These are phyloP conservation scores for Syngnathus rostellatus DNA, from an alignment of 2,797 vertebrate species.

Conservation along the genomic window DNA sequence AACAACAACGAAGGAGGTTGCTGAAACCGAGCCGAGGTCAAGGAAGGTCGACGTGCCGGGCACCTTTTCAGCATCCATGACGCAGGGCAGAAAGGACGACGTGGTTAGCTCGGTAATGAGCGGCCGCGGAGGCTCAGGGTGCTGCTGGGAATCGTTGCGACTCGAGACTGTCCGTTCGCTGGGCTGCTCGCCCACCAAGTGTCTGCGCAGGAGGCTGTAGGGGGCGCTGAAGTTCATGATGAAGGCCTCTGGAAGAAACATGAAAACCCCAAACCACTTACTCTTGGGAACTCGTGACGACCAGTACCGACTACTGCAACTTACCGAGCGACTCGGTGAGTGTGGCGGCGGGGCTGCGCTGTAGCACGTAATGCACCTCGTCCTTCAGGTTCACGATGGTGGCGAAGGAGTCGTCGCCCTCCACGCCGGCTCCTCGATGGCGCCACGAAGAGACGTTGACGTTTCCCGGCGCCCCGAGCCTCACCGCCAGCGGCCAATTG, in stretches of 20 bases:
- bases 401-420: slow-evolving; percentile 67
- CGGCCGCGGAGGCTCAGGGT: slow-evolving; percentile 26
- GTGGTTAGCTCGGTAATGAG: slow-evolving; percentile 85
- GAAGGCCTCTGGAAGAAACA: slow-evolving; percentile 73
- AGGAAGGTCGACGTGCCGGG: not conserved
- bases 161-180: not conserved
- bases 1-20: not conserved
- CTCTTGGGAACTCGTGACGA: no score
- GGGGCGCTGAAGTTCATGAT: slow-evolving; percentile 88
- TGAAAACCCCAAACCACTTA: no score
- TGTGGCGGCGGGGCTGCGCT: slow-evolving; percentile 64
- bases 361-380: slow-evolving; percentile 86
- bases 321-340: slow-evolving; percentile 78
- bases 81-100: slow-evolving; percentile 69
- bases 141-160: slow-evolving; percentile 28
- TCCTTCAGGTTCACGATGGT: slow-evolving; percentile 86
- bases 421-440: not conserved
- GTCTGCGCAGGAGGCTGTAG: slow-evolving; percentile 83
- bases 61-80: slow-evolving; percentile 79
- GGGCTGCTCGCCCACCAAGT: slow-evolving; percentile 75
- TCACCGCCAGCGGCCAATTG: slow-evolving; percentile 83
- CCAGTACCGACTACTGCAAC: not conserved
- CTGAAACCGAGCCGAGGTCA: not conserved
- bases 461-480: slow-evolving; percentile 75
- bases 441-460: slow-evolving; percentile 12